Evolutionary conservation across 2,888 invertebrate species (phyloP), one percentile per base, ranked within the genome.

Genomic region (Xanthia icteritia): DNA sequence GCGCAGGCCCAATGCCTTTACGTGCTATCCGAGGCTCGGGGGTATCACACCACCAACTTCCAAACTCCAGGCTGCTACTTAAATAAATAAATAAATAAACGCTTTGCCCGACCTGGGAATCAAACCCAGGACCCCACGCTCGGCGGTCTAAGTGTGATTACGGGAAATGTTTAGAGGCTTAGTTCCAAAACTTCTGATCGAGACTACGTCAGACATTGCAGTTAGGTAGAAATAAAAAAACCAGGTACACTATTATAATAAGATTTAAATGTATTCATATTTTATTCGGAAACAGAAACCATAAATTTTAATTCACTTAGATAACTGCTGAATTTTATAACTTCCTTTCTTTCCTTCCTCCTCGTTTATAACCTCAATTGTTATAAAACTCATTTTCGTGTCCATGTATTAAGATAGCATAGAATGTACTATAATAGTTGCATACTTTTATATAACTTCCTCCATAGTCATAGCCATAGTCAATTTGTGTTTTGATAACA

Each of bases 391-490:
- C 17, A 54, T 51, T 36, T 73, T 54, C 4, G n/a, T 36, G 3
- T 66, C 20, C 70, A 36, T 45, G 13, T 68, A 68, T 45, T 51
- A 54, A 69, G 79, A 83, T 76, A 76, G 76, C 77, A 36, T 51
- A 48, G 56, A 36, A 82, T 54, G 68, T 82, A 58, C 67, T 64
- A 23, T 27, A 23, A 31, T 45, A 70, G 27, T 83, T 70, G 63
- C 48, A 63, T 77, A 27, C 15, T 54, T 83, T 69, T 61, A 70
- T 70, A 83, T 79, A 81, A 83, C 79, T 71, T 79, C 81, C 71
- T 81, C 20, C 2, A 61, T 6, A n/a, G 27, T 51, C n/a, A n/a
- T 23, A n/a, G n/a, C n/a, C n/a, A n/a, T n/a, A n/a, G 45, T 36
- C 61, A 56, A 23, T 60, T 71, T 61, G 1, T 9, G 9, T 67